Conservation (phyloP, 1,140 invertebrate species). For the Drosophila lacertosa region DNA sequence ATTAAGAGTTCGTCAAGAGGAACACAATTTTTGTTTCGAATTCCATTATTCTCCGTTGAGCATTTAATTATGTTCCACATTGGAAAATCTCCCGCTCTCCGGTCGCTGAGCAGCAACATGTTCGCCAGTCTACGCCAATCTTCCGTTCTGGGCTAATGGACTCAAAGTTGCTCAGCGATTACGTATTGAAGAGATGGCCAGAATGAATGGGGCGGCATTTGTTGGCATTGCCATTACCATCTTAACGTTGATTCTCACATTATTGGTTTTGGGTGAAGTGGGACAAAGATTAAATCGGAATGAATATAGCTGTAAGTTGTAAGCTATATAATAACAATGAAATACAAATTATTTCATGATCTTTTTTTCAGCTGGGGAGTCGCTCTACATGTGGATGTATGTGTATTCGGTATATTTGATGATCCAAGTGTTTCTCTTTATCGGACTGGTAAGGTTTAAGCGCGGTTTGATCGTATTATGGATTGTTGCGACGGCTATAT, state of each 20-base stretch:
- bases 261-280: too few species aligned
- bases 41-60: not conserved
- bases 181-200: not conserved
- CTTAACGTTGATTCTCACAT: too few species aligned
- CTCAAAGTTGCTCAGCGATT: not conserved
- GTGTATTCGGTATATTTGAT: not conserved
- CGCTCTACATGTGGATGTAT: too few species aligned
- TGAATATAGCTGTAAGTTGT: too few species aligned
- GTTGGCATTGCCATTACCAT: not conserved
- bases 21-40: not conserved
- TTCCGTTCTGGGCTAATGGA: not conserved
- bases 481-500: not conserved
- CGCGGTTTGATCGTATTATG: slow-evolving; percentile 3
- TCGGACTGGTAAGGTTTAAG: not conserved
- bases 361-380: too few species aligned
- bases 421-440: not conserved
- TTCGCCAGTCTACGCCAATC: slow-evolving; percentile 6
- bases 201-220: not conserved
- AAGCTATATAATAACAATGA: too few species aligned
- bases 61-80: slow-evolving; percentile 10
- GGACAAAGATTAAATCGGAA: too few species aligned
- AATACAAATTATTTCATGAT: too few species aligned
- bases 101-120: not conserved
- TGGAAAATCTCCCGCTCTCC: not conserved
- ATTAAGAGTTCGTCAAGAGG: not conserved